Conservation (phyloP, 2,888 invertebrate genomes). For the Carabus problematicus region DNA sequence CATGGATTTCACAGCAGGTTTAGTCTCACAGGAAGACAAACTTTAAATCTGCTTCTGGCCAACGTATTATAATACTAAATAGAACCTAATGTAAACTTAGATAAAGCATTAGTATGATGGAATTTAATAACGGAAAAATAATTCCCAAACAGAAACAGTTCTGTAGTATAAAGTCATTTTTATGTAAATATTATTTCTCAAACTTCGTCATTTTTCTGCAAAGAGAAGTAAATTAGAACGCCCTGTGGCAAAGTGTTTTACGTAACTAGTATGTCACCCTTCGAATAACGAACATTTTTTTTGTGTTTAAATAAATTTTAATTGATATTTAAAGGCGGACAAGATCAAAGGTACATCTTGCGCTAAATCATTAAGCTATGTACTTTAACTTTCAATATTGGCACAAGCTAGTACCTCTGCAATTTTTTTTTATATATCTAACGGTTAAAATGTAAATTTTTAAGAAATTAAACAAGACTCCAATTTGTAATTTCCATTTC, state of each 20-base stretch:
- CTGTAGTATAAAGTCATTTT: constrained; percentile 15
- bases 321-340: constrained; percentile 34
- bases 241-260: constrained; percentile 16
- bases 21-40: no score
- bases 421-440: constrained; percentile 24
- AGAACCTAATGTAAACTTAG: no score
- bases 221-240: constrained; percentile 25
- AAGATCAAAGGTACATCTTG: constrained; percentile 8
- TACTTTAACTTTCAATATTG: constrained; percentile 14
- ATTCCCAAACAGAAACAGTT: no score
- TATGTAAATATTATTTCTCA: constrained; percentile 30
- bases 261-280: constrained; percentile 28
- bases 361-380: constrained; percentile 29
- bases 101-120: no score
- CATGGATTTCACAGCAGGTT: constrained; percentile 11
- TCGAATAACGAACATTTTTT: constrained; percentile 25
- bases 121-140: no score
- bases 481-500: no score
- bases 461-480: constrained; percentile 11
- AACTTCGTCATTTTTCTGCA: constrained; percentile 19
- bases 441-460: constrained; percentile 36
- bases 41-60: no score
- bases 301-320: constrained; percentile 25
- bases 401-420: constrained; percentile 18
- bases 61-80: no score